A percentile compares a stretch with the other conserved stretches of the same genome.
These are phyloP conservation scores for Tuta absoluta DNA, from an alignment of 2,888 invertebrate genomes.

Conservation along the genomic window DNA sequence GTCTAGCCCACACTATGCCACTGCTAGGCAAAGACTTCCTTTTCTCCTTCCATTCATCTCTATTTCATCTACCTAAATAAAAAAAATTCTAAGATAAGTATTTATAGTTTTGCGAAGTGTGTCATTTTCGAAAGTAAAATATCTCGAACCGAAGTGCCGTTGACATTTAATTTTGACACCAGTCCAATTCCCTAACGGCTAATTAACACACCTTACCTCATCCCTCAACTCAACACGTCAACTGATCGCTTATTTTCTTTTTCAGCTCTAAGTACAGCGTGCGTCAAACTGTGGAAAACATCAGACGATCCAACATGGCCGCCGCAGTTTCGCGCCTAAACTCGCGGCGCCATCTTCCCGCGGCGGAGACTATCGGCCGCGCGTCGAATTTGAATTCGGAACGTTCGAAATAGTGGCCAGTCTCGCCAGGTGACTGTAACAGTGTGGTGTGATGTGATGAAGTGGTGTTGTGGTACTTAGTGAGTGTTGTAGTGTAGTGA, in stretches of 20 bases:
- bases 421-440: conserved; percentile 56
- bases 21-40: too few species aligned
- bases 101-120: too few species aligned
- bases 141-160: conserved; percentile 3
- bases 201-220: conserved; percentile 67
- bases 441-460: conserved; percentile 64
- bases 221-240: conserved; percentile 55
- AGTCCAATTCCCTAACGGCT: conserved; percentile 49
- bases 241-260: conserved; percentile 67
- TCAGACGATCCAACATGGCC: conserved; percentile 68
- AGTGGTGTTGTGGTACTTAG: conserved; percentile 53
- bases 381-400: conserved; percentile 56
- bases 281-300: conserved; percentile 70
- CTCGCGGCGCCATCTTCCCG: conserved; percentile 65
- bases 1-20: too few species aligned
- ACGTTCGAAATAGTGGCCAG: conserved; percentile 66
- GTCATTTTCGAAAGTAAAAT: too few species aligned
- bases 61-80: too few species aligned
- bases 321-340: conserved; percentile 66
- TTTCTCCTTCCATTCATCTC: too few species aligned
- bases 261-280: conserved; percentile 69
- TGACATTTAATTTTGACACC: conserved; percentile 50
- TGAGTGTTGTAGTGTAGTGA: conserved; percentile 46
- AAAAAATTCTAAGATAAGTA: too few species aligned
- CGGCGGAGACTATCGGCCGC: conserved; percentile 54